Conservation (phyloP, 1,140 invertebrate species). For the Platyscapa corneri region DNA sequence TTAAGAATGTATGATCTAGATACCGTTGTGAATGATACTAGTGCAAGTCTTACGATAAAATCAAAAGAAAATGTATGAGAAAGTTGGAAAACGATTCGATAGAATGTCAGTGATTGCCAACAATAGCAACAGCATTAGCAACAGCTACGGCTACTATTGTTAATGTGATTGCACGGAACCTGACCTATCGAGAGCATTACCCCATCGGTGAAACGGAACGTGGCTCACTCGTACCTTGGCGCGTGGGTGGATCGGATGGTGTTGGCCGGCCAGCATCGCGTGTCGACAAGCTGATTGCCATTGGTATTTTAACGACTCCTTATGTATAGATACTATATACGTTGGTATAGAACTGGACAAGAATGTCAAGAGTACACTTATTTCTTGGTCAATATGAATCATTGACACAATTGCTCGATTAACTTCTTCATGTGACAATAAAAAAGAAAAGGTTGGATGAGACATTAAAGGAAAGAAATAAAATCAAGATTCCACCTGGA, state of each 20-base stretch:
- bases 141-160: conserved; percentile 28
- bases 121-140: conserved; percentile 17
- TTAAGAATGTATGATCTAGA: not conserved
- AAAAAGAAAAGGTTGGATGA: not conserved
- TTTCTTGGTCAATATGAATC: conserved; percentile 38
- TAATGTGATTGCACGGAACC: conserved; percentile 50
- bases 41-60: not conserved
- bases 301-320: conserved; percentile 47
- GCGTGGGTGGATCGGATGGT: not conserved
- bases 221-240: conserved; percentile 23
- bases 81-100: not conserved
- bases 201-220: not conserved
- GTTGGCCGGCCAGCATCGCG: conserved; percentile 37
- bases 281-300: conserved; percentile 50
- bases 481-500: not conserved
- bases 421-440: conserved; percentile 30
- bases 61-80: not conserved
- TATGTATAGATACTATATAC: not conserved
- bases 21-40: not conserved
- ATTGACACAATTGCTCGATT: conserved; percentile 41
- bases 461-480: not conserved
- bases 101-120: not conserved
- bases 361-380: not conserved
- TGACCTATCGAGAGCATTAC: conserved; percentile 37
- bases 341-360: not conserved